Evolutionary conservation across 2,888 invertebrate genomes (phyloP).

Genomic region (Orgyia antiqua): DNA sequence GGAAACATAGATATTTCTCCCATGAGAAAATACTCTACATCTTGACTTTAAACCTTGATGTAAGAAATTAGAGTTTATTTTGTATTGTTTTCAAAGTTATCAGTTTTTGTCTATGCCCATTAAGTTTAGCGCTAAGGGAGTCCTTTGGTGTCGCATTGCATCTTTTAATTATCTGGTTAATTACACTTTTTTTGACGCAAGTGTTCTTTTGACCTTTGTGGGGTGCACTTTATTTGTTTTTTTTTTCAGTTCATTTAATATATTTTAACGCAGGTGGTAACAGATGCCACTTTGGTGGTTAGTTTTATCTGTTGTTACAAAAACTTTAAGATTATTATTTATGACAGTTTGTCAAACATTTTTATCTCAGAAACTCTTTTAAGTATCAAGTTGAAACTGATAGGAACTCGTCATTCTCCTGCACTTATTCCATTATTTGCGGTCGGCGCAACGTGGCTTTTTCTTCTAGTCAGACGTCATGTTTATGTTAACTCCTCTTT

Average conservation of each 20-base stretch:
- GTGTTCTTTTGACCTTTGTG: slow-evolving; percentile 3
- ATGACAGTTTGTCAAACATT: no score
- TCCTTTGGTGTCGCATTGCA: slow-evolving; percentile 37
- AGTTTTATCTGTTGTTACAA: no score
- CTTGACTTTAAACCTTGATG: slow-evolving; percentile 1
- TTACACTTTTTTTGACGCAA: slow-evolving; percentile 17
- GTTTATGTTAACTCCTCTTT: no score
- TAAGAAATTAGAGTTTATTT: slow-evolving; percentile 4
- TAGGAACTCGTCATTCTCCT: no score
- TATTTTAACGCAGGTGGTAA: no score
- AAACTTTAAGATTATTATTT: no score
- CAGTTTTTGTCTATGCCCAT: slow-evolving; percentile 34
- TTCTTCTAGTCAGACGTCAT: no score
- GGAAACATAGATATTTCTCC: slow-evolving; percentile 18
- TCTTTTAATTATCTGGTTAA: slow-evolving; percentile 30
- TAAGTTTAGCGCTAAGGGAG: slow-evolving; percentile 29
- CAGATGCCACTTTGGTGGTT: neutral
- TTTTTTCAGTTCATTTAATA: no score
- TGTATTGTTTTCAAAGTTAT: neutral
- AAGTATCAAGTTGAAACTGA: no score
- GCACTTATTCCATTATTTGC: no score
- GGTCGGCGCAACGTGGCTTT: no score
- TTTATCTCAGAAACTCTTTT: no score
- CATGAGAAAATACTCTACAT: neutral
- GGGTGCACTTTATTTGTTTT: neutral